Conservation (phyloP, 2,797 vertebrate species). For the Babyrousa celebensis region DNA sequence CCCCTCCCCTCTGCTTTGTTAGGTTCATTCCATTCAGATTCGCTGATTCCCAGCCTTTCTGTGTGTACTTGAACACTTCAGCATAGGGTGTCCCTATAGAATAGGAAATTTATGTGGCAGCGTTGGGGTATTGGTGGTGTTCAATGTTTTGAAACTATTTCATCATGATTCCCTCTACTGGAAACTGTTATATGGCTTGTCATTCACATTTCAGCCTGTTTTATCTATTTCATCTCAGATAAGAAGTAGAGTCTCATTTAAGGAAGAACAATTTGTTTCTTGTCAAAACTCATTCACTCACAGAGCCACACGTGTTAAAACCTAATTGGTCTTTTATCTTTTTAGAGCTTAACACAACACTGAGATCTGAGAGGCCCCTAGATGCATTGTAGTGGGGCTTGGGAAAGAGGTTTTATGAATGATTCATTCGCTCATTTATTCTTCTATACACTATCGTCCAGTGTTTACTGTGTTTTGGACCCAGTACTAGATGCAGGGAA, state of each 20-base stretch:
- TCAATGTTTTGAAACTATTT: background rate
- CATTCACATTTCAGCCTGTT: constrained; percentile 1
- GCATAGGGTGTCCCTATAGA: background rate
- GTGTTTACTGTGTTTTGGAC: background rate
- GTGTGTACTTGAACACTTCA: background rate
- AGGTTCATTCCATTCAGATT: background rate
- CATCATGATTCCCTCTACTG: background rate
- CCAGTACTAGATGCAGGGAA: background rate
- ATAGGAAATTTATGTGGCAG: background rate
- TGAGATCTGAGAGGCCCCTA: background rate
- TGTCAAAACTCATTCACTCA: constrained; percentile 48
- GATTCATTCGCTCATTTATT: background rate
- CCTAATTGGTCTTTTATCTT: constrained; percentile 13
- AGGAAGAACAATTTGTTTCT: constrained; percentile 18
- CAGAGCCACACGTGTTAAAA: background rate
- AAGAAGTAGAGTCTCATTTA: constrained; percentile 34
- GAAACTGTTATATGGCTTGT: background rate
- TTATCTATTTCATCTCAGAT: constrained; percentile 33
- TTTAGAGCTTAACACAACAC: constrained; percentile 39
- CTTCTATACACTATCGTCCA: background rate
- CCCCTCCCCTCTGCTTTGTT: background rate
- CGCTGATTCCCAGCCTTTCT: background rate
- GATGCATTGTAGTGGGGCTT: background rate
- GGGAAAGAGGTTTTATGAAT: background rate
- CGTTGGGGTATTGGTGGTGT: background rate